Conservation (phyloP, 2,113 vertebrate genomes). For the Prionailurus viverrinus region DNA sequence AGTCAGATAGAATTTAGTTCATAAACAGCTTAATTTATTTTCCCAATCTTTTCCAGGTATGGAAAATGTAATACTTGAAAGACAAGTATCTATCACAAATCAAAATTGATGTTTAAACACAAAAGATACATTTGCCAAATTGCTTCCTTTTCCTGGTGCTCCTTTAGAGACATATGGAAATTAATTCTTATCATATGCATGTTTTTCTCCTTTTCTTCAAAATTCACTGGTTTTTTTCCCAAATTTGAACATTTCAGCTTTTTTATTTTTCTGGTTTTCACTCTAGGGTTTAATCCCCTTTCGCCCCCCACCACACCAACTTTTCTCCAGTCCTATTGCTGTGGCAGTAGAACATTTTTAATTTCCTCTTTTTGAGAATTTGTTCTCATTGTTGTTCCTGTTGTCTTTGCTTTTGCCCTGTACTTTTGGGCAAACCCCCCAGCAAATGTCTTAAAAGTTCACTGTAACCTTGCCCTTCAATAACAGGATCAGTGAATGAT, state of each 20-base stretch:
- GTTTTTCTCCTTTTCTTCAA: constrained; percentile 7
- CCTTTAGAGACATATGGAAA: constrained; percentile 30
- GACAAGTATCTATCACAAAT: constrained; percentile 58
- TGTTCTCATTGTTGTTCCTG: not conserved
- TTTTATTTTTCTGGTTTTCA: not conserved
- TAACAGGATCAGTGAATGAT: not conserved
- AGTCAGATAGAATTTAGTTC: constrained; percentile 49
- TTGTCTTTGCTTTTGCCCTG: not conserved
- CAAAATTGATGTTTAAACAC: constrained; percentile 70
- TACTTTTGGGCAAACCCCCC: not conserved
- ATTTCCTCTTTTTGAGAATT: not conserved
- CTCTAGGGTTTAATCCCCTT: not conserved
- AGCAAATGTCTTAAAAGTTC: not conserved
- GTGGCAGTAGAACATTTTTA: not conserved
- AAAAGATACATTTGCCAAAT: constrained; percentile 63
- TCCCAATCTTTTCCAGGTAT: constrained; percentile 53
- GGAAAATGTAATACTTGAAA: constrained; percentile 69
- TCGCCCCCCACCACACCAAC: rapidly evolving
- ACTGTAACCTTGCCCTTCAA: not conserved
- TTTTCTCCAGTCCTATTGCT: not conserved
- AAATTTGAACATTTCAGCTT: not conserved
- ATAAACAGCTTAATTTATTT: constrained; percentile 61
- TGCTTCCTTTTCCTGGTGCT: constrained; percentile 43
- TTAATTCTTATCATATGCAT: constrained; percentile 29
- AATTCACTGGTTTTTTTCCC: not conserved